These are phyloP conservation scores for Anguilla obscura DNA, from an alignment of 2,797 vertebrate genomes.

Conservation along the genomic window DNA sequence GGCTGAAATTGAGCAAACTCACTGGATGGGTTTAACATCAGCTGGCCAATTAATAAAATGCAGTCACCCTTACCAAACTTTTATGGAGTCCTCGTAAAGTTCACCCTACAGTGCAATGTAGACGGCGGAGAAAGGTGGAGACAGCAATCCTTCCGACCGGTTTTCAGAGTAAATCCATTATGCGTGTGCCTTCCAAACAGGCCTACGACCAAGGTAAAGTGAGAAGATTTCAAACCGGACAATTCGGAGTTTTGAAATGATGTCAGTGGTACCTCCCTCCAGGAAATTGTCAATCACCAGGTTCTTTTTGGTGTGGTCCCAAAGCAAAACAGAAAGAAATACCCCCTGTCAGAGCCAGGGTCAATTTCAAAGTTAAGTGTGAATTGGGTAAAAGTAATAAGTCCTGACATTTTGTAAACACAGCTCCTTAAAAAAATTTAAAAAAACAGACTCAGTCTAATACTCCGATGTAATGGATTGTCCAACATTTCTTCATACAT, in stretches of 20 bases:
- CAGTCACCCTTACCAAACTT: not conserved
- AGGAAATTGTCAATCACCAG: conserved; percentile 88
- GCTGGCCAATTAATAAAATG: not conserved
- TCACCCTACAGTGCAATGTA: not conserved
- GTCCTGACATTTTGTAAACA: conserved; percentile 47
- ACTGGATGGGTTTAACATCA: not conserved
- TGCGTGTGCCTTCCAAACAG: conserved; percentile 40
- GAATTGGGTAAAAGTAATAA: conserved; percentile 73
- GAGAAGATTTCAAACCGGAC: conserved; percentile 28
- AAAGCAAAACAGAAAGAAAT: conserved; percentile 70
- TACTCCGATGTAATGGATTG: conserved; percentile 2
- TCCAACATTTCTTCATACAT: not conserved
- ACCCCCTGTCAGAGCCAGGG: conserved; percentile 65
- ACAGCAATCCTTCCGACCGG: not conserved
- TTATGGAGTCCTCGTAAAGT: not conserved
- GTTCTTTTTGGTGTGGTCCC: conserved; percentile 56
- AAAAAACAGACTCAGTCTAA: not conserved
- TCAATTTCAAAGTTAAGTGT: conserved; percentile 92
- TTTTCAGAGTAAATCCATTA: conserved; percentile 61
- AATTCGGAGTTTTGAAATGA: conserved; percentile 55
- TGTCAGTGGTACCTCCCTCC: conserved; percentile 70
- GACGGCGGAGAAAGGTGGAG: not conserved
- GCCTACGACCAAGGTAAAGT: conserved; percentile 36
- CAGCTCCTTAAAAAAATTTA: conserved; percentile 34
- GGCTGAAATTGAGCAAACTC: not conserved